Percentiles rank a stretch among this genome's conserved stretches.
These are phyloP conservation scores for Myotis davidii DNA, from an alignment of 2,113 vertebrate species.

Conservation along the genomic window DNA sequence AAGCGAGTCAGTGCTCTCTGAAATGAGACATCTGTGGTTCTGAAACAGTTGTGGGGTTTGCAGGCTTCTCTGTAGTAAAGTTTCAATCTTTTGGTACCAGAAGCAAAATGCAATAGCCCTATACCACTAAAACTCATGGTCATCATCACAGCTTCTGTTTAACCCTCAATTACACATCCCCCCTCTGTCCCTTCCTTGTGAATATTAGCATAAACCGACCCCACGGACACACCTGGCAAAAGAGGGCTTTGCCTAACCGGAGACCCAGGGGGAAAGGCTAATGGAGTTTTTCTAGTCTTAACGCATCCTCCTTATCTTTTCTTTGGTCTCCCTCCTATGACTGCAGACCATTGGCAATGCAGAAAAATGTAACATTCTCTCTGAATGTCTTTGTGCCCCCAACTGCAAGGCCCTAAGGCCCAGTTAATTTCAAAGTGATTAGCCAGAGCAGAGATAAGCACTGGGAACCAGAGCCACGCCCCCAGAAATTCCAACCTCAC, in stretches of 20 bases:
- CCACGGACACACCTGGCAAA: neutral
- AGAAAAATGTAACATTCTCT: neutral
- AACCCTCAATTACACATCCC: neutral
- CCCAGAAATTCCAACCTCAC: neutral
- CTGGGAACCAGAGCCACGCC: neutral
- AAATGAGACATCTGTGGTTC: neutral
- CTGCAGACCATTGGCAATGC: neutral
- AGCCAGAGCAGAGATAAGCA: neutral
- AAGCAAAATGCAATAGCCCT: neutral
- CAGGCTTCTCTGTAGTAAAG: neutral
- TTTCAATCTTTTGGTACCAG: neutral
- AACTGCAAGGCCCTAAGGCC: neutral
- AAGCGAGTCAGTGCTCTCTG: neutral
- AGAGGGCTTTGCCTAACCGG: neutral
- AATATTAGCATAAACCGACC: neutral
- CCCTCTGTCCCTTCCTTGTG: neutral
- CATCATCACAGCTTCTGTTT: too few species aligned
- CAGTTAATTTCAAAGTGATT: conserved; percentile 14
- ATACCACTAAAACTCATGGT: neutral
- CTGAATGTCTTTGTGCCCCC: neutral
- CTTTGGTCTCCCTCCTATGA: neutral
- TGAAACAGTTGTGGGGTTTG: neutral
- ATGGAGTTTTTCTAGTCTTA: neutral
- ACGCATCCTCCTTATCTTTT: conserved; percentile 16
- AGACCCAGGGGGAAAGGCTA: neutral